Conservation (phyloP, 2,113 vertebrate species). For the Sclerurus mexicanus region DNA sequence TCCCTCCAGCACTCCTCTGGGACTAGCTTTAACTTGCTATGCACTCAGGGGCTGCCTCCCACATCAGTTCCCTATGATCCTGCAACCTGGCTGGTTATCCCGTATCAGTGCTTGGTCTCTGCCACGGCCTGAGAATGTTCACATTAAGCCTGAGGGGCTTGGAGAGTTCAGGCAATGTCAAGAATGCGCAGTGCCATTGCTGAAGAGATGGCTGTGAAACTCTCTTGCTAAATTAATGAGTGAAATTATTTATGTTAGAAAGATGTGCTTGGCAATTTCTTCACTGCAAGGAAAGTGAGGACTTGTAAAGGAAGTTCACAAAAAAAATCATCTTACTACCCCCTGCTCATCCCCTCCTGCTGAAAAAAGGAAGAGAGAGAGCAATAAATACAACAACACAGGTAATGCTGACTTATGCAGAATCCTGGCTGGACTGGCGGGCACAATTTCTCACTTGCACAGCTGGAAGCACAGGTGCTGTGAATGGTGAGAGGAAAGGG, state of each 20-base stretch:
- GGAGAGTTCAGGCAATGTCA: neutral
- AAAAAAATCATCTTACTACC: neutral
- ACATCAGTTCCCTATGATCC: neutral
- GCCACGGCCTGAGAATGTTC: neutral
- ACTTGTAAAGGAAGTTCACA: neutral
- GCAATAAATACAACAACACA: neutral
- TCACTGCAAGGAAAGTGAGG: neutral
- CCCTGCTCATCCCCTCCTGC: fast-evolving
- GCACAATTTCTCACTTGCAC: neutral
- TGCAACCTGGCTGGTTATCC: neutral
- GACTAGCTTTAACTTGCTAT: neutral
- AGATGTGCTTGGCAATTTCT: neutral
- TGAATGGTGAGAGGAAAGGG: neutral
- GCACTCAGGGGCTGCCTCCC: neutral
- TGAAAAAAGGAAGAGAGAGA: neutral
- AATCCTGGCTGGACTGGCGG: neutral
- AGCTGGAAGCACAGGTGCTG: constrained; percentile 7
- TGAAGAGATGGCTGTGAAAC: neutral
- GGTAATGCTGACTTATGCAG: neutral
- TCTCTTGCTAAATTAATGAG: neutral
- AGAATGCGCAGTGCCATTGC: neutral
- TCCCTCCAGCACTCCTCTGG: neutral
- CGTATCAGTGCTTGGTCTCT: neutral
- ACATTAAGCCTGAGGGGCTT: neutral
- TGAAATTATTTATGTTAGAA: neutral